phyloP scores from a whole-genome alignment of 2,797 vertebrate genomes.

The Streptopelia turtur region DNA sequence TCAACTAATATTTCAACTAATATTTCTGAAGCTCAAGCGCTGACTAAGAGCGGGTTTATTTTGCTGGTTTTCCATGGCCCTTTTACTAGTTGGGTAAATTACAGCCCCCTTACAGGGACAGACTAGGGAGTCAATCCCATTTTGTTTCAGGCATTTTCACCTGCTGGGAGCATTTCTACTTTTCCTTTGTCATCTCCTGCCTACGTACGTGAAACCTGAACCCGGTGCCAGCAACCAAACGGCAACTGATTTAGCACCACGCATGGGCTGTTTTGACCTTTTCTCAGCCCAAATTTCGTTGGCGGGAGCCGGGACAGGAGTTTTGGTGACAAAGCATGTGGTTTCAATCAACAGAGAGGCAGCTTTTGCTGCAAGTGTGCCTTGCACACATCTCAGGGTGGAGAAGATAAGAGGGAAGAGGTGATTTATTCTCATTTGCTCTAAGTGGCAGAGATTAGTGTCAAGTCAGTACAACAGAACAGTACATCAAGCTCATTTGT shows the following conservation, averaged over 20 bases:
- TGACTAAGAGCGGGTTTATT: background rate
- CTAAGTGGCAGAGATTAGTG: slow-evolving; percentile 72
- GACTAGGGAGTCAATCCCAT: background rate
- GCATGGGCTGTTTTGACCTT: background rate
- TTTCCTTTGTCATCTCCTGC: background rate
- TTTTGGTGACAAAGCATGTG: background rate
- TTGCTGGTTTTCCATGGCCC: background rate
- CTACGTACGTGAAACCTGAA: background rate
- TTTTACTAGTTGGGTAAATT: background rate
- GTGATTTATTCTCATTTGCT: slow-evolving; percentile 71
- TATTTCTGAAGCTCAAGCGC: background rate
- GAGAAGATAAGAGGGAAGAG: slow-evolving; percentile 49
- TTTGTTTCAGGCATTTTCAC: background rate
- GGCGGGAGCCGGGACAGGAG: background rate
- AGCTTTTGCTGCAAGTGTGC: background rate
- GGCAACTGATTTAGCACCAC: background rate
- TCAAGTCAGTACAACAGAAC: slow-evolving; percentile 63
- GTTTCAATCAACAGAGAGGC: background rate
- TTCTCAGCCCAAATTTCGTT: background rate
- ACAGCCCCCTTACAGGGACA: background rate
- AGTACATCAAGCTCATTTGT: slow-evolving; percentile 73
- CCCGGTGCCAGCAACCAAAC: background rate
- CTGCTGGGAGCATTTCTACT: background rate
- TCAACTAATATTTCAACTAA: background rate
- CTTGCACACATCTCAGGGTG: slow-evolving; percentile 10